Percentiles rank a stretch among this genome's conserved stretches.
phyloP scores from a whole-genome alignment of 2,888 invertebrate genomes.

The Yponomeuta evonymella region DNA sequence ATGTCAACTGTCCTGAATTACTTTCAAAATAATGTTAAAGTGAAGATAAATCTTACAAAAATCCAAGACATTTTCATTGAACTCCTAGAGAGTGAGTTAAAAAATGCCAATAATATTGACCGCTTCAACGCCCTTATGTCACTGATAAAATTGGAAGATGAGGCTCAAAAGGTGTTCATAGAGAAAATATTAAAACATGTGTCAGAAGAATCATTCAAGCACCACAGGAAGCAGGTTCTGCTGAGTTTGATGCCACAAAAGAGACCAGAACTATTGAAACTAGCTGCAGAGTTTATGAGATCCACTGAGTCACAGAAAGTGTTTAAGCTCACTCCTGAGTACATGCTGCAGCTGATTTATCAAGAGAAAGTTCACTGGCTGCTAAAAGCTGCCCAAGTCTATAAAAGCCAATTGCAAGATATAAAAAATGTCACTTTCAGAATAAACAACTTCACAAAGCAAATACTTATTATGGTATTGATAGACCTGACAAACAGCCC shows the following conservation, averaged over 20 bases:
- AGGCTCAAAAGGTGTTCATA: conserved; percentile 42
- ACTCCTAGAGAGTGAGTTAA: conserved; percentile 48
- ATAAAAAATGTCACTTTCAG: conserved; percentile 67
- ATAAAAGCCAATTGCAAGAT: conserved; percentile 61
- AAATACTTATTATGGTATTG: conserved; percentile 67
- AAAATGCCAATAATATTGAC: conserved; percentile 47
- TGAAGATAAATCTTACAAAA: conserved; percentile 36
- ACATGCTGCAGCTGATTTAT: conserved; percentile 70
- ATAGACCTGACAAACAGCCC: conserved; percentile 67
- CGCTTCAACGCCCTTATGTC: conserved; percentile 55
- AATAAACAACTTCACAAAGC: conserved; percentile 69
- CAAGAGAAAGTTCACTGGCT: conserved; percentile 68
- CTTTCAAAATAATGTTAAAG: conserved; percentile 40
- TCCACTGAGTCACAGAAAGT: conserved; percentile 59
- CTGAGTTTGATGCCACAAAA: conserved; percentile 58
- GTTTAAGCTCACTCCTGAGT: conserved; percentile 65
- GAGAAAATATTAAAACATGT: conserved; percentile 49
- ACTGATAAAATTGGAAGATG: conserved; percentile 50
- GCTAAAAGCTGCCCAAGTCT: conserved; percentile 62
- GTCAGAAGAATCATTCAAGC: conserved; percentile 52
- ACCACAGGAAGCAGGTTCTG: conserved; percentile 63
- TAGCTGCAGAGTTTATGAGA: conserved; percentile 52
- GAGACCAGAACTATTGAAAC: conserved; percentile 49
- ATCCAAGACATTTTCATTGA: conserved; percentile 55
- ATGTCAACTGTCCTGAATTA: conserved; percentile 47